Evolutionary conservation across 1,140 invertebrate species (phyloP).

Genomic region (Hycleus cichorii): DNA sequence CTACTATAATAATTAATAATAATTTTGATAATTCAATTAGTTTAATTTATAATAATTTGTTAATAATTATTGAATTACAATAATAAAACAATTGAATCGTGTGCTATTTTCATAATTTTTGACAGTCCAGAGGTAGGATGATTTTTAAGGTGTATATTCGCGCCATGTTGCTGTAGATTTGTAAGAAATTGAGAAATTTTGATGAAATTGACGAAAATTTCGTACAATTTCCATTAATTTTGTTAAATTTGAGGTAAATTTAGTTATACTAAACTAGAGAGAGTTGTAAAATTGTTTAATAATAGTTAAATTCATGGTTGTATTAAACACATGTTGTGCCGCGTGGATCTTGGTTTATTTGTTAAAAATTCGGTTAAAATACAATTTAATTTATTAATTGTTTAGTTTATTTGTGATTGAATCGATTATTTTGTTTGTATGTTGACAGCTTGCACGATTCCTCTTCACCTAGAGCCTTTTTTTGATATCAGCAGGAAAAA

Average conservation of each 20-base stretch:
- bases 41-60: not conserved
- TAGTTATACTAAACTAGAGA: not conserved
- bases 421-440: not conserved
- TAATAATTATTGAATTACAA: not conserved
- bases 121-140: not conserved
- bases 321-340: not conserved
- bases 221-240: not conserved
- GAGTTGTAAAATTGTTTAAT: not conserved
- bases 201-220: not conserved
- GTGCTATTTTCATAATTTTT: not conserved
- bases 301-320: no score
- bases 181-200: not conserved
- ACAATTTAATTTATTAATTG: no score
- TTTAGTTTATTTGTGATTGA: no score
- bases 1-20: not conserved
- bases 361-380: no score
- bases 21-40: not conserved
- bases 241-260: not conserved
- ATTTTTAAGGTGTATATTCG: slow-evolving; percentile 32
- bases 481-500: not conserved
- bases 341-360: not conserved
- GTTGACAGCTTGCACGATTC: not conserved
- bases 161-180: slow-evolving; percentile 39
- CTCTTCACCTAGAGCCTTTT: not conserved
- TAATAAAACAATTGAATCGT: not conserved